Base-by-base conservation (phyloP, 2,797 vertebrate species). In the Enteromius unitaeniatus region DNA sequence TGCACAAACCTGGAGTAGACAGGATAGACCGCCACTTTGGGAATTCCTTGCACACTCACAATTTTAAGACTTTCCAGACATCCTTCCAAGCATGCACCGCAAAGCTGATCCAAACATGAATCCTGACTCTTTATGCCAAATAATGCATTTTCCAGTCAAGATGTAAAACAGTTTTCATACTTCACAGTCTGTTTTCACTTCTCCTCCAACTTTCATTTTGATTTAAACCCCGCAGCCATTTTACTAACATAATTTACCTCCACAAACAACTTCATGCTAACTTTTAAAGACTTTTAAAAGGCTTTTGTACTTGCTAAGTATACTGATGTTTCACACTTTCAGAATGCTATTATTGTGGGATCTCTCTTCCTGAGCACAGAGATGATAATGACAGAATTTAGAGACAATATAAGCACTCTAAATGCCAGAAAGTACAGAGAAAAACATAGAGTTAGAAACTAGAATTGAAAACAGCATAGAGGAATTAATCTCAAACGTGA, bases 131-230 rank as follows among this genome's bases (percentile, higher is more conserved):
- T 84, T 73, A 55, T 45, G 86, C 82, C 86, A 89, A 90, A 90
- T 90, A 90, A 90, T 90, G 74, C 68, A 82, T 91, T 92, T 92
- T 92, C 90, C 92, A 91, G 83, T 68, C 83, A 74, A 84, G 88
- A 86, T 84, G 81, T 85, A 83, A 86, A 87, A 89, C 80, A 90
- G 83, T 64, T 37, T 47, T 28, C 21, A 65, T 62, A 42, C 58
- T 42, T 81, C 60, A 75, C 67, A 76, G 64, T 68, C 70, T 80
- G 40, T 83, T 51, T 78, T 53, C 37, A 55, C 77, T 78, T 67
- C 21, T 51, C 15, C 70, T 67, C 68, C n/a, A 62, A 58, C 55
- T 81, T 81, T 37, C 40, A 47, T 70, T 84, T 79, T 6, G 51
- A 74, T 37, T 85, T 64, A 60, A 60, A 70, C 19, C 31, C 42